A percentile compares a stretch with the other conserved stretches of the same genome.
Evolutionary conservation across 2,797 vertebrate genomes (phyloP).

Genomic region (Rhincodon typus): DNA sequence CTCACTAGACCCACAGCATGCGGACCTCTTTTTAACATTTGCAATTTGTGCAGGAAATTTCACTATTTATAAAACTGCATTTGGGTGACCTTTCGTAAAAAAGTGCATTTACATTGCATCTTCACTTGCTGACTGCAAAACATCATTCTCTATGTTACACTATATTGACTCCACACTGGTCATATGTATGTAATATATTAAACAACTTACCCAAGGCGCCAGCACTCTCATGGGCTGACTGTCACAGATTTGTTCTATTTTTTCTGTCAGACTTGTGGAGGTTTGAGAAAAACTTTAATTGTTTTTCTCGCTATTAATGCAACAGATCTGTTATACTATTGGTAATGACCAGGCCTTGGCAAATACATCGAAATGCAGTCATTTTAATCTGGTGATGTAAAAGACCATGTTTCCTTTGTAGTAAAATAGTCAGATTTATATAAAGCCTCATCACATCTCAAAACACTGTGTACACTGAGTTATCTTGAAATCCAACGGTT

Average conservation of each 20-base stretch:
- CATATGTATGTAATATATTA: not conserved
- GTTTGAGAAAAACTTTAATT: not conserved
- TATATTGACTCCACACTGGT: not conserved
- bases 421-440: not conserved
- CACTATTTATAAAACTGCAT: not conserved
- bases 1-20: not conserved
- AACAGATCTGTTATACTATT: not conserved
- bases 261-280: not conserved
- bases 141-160: not conserved
- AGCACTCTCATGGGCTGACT: not conserved
- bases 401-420: not conserved
- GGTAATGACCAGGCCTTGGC: not conserved
- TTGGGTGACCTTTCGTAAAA: not conserved
- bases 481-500: not conserved
- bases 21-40: not conserved
- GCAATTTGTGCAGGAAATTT: not conserved
- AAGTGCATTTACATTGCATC: too few species aligned
- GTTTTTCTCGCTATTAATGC: not conserved
- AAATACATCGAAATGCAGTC: not conserved
- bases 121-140: not conserved
- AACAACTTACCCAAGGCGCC: not conserved
- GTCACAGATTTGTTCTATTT: not conserved
- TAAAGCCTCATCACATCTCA: not conserved
- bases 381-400: not conserved
- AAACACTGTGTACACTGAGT: not conserved